Evolutionary conservation across 2,113 vertebrate species (phyloP), one percentile per base, ranked within the genome.

Genomic region (Himantopus leucocephalus): DNA sequence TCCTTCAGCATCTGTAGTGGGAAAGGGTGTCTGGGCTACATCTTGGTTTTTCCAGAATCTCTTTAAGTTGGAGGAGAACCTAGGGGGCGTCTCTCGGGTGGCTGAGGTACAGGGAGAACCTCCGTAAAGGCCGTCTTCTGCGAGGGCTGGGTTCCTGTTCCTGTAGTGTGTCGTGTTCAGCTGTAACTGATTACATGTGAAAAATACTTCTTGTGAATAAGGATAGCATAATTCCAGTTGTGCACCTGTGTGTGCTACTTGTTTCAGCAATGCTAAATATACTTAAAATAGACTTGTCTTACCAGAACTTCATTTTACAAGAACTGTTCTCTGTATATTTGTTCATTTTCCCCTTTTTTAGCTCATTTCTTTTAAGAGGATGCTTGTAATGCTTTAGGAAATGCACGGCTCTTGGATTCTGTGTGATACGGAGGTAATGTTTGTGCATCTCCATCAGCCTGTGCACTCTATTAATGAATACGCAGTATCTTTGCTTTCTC

Each of bases 71-170:
- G 60, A 47, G 75, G 26, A 85, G 32, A 63, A 1, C 9, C 20
- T 37, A 4, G 43, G 21, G 18, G 16, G 2, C 34, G 77, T 62
- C 37, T 77, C 30, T 47, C 1, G 1, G 58, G 53, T 52, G 72
- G 62, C 67, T 50, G 75, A 47, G 35, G 52, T 43, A 5, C 52
- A 71, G 41, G 37, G 35, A 83, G 48, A 53, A 20, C 19, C 39
- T 34, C 45, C 2, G 1, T 17, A 8, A 43, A 29, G 41, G 41
- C 32, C 19, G 8, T 12, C 8, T 26, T 58, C n/a, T 41, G 4
- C 0, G 4, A 39, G 20, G 4, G 12, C 1, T 34, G 45, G 17
- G 21, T 60, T 64, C 21, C 1, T 47, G 5, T 29, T 73, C 21
- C 64, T 50, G 8, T 47, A 53, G 2, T 22, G 58, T 63, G 70